These are phyloP conservation scores for Drosophila bocki DNA, from an alignment of 1,140 invertebrate genomes.

Conservation along the genomic window DNA sequence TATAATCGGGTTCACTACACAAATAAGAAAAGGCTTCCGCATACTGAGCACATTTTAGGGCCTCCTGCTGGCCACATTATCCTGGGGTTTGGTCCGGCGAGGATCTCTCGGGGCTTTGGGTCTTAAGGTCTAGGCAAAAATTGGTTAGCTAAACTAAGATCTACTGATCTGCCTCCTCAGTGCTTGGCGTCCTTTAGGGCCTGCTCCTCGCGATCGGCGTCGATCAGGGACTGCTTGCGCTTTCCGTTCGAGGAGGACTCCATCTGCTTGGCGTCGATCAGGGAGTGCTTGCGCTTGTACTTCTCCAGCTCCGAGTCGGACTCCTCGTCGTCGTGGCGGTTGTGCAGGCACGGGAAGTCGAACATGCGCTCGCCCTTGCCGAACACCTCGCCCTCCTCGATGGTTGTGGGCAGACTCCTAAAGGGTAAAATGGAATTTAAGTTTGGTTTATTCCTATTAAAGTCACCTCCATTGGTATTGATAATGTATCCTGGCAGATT, in stretches of 20 bases:
- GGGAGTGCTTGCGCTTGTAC: constrained; percentile 81
- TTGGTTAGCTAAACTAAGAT: constrained; percentile 70
- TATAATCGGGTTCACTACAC: constrained; percentile 23
- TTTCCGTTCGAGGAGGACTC: constrained; percentile 74
- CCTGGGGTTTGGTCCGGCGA: constrained; percentile 6
- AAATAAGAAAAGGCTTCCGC: constrained; percentile 55
- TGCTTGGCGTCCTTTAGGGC: constrained; percentile 77
- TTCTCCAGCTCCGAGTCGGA: constrained; percentile 76
- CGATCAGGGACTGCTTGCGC: constrained; percentile 77
- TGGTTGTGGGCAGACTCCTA: constrained; percentile 87
- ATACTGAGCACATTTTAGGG: constrained; percentile 61
- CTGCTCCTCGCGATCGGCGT: constrained; percentile 77
- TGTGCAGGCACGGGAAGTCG: constrained; percentile 86
- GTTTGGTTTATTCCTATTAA: no score
- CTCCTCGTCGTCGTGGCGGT: constrained; percentile 60
- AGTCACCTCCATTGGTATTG: no score
- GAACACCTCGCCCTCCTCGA: constrained; percentile 88
- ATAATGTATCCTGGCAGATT: constrained; percentile 58
- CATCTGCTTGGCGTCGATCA: constrained; percentile 77
- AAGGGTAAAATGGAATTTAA: constrained; percentile 5
- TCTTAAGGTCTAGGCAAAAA: constrained; percentile 50
- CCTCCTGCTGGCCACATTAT: constrained; percentile 22
- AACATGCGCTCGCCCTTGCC: constrained; percentile 87
- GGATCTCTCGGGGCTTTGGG: constrained; percentile 12
- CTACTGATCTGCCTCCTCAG: constrained; percentile 49